These are phyloP conservation scores for Heliothis subflexa DNA, from an alignment of 1,140 invertebrate genomes.

Conservation along the genomic window DNA sequence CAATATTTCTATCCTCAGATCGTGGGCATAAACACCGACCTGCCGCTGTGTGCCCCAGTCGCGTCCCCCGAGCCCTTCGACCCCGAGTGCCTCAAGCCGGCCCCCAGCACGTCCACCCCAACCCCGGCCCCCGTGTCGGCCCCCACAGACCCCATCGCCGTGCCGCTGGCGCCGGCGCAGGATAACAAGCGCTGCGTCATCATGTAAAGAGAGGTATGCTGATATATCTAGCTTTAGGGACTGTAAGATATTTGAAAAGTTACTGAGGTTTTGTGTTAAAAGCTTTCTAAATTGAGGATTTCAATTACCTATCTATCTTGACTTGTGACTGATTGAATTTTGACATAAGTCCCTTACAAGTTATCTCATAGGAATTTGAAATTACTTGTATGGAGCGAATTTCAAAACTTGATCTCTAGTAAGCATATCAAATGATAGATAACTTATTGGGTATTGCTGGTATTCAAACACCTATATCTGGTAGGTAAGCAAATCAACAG, in stretches of 20 bases:
- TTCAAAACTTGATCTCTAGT: too few relatives aligned
- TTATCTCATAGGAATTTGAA: too few relatives aligned
- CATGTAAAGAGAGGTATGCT: constrained; percentile 60
- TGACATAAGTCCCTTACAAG: too few relatives aligned
- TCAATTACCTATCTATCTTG: not conserved
- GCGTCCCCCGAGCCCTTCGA: constrained; percentile 62
- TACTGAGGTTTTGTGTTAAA: too few relatives aligned
- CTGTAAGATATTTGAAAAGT: too few relatives aligned
- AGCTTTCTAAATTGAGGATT: too few relatives aligned
- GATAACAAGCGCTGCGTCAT: constrained; percentile 72
- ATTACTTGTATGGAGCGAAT: too few relatives aligned
- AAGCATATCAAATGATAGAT: too few relatives aligned
- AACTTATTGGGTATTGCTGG: too few relatives aligned
- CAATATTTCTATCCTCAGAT: constrained; percentile 59
- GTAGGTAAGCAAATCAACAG: too few relatives aligned
- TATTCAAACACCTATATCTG: too few relatives aligned
- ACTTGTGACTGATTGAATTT: not conserved
- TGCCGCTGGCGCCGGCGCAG: not conserved
- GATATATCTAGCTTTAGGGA: too few relatives aligned
- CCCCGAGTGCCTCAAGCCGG: constrained; percentile 69
- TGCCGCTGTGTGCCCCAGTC: constrained; percentile 71
- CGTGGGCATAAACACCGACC: constrained; percentile 79
- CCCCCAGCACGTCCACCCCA: constrained; percentile 25
- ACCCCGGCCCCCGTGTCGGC: not conserved
- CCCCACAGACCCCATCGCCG: constrained; percentile 43